These are phyloP conservation scores for Thecophora atra DNA, from an alignment of 2,888 invertebrate genomes.

Conservation along the genomic window DNA sequence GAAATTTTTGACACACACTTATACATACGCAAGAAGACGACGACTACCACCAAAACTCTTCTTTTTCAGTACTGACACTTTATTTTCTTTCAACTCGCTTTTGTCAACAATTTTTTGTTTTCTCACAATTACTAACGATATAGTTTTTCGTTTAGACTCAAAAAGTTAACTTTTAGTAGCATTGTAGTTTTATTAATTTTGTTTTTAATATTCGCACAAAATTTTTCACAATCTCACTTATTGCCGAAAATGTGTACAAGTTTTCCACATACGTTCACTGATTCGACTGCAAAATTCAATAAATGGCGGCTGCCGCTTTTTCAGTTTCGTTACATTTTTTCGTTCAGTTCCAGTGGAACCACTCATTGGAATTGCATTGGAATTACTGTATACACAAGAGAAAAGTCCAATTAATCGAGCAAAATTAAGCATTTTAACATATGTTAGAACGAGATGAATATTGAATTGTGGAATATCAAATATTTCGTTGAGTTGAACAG, in stretches of 20 bases:
- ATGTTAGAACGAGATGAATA: no score
- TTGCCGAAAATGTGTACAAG: slow-evolving; percentile 52
- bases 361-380: no score
- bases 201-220: slow-evolving; percentile 43
- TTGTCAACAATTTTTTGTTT: slow-evolving; percentile 40
- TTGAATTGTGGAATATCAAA: no score
- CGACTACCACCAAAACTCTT: slow-evolving; percentile 14
- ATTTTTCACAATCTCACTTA: slow-evolving; percentile 48
- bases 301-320: slow-evolving; percentile 42
- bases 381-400: no score
- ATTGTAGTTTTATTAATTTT: slow-evolving; percentile 38
- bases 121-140: slow-evolving; percentile 28
- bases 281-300: slow-evolving; percentile 48
- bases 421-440: no score
- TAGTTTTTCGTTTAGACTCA: slow-evolving; percentile 37
- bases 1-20: slow-evolving; percentile 52
- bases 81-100: slow-evolving; percentile 32
- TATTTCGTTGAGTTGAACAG: no score
- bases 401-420: no score
- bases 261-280: slow-evolving; percentile 49
- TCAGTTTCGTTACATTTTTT: slow-evolving; percentile 41
- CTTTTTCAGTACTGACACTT: slow-evolving; percentile 24
- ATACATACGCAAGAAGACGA: slow-evolving; percentile 21
- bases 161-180: slow-evolving; percentile 29
- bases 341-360: no score